phyloP scores from a whole-genome alignment of 2,113 vertebrate species.

The Microcebus lehilahytsara region DNA sequence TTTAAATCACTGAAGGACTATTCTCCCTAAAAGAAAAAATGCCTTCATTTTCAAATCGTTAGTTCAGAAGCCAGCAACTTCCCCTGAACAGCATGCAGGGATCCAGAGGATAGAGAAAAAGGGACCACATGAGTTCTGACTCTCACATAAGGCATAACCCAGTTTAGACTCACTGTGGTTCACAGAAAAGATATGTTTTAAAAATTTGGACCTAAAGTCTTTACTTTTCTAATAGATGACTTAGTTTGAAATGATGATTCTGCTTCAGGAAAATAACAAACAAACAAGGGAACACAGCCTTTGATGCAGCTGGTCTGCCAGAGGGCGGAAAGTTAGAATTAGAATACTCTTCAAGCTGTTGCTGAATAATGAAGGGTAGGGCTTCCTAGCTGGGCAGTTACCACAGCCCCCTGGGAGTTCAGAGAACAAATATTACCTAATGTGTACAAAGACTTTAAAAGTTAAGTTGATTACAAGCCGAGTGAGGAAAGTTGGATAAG shows the following conservation, averaged over 20 bases:
- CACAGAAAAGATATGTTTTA: constrained; percentile 75
- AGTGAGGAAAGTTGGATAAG: constrained; percentile 44
- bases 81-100: constrained; percentile 79
- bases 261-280: constrained; percentile 63
- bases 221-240: constrained; percentile 50
- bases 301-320: constrained; percentile 75
- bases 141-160: constrained; percentile 70
- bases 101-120: constrained; percentile 77
- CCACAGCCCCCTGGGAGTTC: constrained; percentile 63
- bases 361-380: constrained; percentile 82
- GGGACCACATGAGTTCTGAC: constrained; percentile 74
- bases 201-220: constrained; percentile 64
- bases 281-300: constrained; percentile 62
- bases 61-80: constrained; percentile 86
- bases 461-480: constrained; percentile 72
- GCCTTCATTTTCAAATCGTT: constrained; percentile 86
- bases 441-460: constrained; percentile 65
- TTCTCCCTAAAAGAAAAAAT: constrained; percentile 81
- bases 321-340: constrained; percentile 73
- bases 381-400: constrained; percentile 72
- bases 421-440: constrained; percentile 75
- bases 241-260: constrained; percentile 65
- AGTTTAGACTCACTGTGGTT: constrained; percentile 68
- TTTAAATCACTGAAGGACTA: constrained; percentile 87
- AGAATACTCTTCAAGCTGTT: constrained; percentile 76